These are phyloP conservation scores for Neopelma chrysocephalum DNA, from an alignment of 2,797 vertebrate species.

Conservation along the genomic window DNA sequence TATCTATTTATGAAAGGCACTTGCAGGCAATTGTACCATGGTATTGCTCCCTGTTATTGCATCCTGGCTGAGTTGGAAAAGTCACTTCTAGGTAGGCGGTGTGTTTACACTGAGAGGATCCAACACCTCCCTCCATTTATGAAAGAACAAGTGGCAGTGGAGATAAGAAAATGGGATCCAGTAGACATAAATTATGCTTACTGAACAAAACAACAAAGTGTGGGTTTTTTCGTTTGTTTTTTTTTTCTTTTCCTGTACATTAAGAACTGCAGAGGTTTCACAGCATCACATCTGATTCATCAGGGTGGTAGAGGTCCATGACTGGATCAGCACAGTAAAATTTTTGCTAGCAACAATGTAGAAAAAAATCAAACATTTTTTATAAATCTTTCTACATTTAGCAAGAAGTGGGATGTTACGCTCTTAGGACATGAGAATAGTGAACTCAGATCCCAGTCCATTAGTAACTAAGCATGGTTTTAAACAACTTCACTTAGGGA, in stretches of 20 bases:
- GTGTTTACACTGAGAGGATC: background rate
- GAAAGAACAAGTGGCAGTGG: background rate
- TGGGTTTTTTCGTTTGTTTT: background rate
- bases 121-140: background rate
- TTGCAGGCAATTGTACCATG: background rate
- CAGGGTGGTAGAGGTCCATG: background rate
- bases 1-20: background rate
- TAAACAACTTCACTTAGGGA: slow-evolving; percentile 8
- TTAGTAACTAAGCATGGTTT: slow-evolving; percentile 24
- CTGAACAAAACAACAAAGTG: background rate
- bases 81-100: background rate
- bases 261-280: background rate
- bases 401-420: background rate
- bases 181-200: background rate
- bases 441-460: background rate
- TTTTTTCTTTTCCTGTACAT: background rate
- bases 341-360: background rate
- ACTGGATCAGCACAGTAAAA: background rate
- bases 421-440: background rate
- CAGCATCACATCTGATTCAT: background rate
- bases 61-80: background rate
- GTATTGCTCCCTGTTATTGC: background rate
- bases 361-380: background rate
- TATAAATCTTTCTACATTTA: background rate
- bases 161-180: background rate